Evolutionary conservation across 2,888 invertebrate genomes (phyloP).

Genomic region (Tenthredo livida): DNA sequence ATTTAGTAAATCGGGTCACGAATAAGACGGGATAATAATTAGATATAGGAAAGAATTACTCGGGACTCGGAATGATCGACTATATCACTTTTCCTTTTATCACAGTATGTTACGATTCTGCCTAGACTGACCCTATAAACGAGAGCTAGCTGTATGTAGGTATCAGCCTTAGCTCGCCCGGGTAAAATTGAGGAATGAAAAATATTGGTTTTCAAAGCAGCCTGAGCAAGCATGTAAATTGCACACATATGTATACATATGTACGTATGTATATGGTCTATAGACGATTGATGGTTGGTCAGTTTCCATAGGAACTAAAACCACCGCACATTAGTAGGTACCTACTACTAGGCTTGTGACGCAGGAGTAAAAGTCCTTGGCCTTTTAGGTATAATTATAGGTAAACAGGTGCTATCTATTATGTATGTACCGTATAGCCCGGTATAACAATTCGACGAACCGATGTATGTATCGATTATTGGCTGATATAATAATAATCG

Average conservation of each 20-base stretch:
- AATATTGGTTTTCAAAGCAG: background rate
- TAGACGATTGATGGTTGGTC: background rate
- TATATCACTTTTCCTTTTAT: no score
- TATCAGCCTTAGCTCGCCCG: background rate
- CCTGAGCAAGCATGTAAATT: background rate
- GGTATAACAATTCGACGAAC: background rate
- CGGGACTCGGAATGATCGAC: no score
- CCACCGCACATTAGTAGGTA: slow-evolving; percentile 1
- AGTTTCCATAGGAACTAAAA: slow-evolving; percentile 6
- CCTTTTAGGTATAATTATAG: background rate
- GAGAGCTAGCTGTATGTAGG: background rate
- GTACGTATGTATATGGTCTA: background rate
- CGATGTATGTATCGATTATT: background rate
- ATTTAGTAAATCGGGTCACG: background rate
- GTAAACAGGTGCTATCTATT: background rate
- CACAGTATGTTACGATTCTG: background rate
- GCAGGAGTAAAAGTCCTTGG: slow-evolving; percentile 3
- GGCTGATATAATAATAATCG: background rate
- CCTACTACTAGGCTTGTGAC: background rate
- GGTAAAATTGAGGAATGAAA: background rate
- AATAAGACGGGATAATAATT: background rate
- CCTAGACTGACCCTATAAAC: background rate
- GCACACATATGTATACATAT: no score
- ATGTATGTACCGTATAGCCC: background rate
- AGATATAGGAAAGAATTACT: background rate